Evolutionary conservation across 1,140 invertebrate genomes (phyloP).

Genomic region (Platyscapa corneri): DNA sequence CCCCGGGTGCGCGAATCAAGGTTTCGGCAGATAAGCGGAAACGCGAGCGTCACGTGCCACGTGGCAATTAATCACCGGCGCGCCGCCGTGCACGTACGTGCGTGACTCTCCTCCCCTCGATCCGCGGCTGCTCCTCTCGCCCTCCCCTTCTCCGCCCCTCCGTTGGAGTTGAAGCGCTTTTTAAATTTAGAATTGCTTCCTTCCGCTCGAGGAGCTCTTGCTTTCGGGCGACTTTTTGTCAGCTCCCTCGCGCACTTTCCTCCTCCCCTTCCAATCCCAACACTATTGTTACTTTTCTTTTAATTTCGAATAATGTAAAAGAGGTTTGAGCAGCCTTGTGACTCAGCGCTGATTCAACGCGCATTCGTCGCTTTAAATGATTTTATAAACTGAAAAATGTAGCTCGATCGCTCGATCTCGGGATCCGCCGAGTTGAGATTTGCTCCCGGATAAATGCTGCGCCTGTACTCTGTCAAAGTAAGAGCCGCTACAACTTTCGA

Average conservation of each 20-base stretch:
- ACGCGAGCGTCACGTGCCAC: constrained; percentile 34
- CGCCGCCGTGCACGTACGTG: constrained; percentile 11
- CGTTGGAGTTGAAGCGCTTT: not conserved
- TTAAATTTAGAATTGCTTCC: constrained; percentile 44
- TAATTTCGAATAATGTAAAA: constrained; percentile 1
- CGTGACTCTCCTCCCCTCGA: no score
- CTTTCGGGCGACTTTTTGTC: no score
- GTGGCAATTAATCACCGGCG: constrained; percentile 28
- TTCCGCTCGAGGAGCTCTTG: constrained; percentile 24
- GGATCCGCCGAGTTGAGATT: no score
- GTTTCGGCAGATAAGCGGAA: constrained; percentile 52
- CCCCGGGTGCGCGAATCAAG: constrained; percentile 33
- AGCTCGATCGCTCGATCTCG: not conserved
- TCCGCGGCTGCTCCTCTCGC: not conserved
- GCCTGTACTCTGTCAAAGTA: not conserved
- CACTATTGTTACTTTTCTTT: constrained; percentile 20
- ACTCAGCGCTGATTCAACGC: constrained; percentile 1
- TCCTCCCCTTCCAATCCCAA: not conserved
- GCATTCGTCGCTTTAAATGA: not conserved
- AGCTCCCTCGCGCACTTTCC: not conserved
- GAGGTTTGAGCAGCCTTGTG: not conserved
- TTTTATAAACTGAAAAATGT: not conserved
- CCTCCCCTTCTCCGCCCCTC: not conserved
- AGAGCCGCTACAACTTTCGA: not conserved
- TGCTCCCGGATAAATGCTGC: not conserved